Percentiles rank a stretch among this genome's conserved stretches.
phyloP scores from a whole-genome alignment of 2,797 vertebrate species.

The Novumbra hubbsi region DNA sequence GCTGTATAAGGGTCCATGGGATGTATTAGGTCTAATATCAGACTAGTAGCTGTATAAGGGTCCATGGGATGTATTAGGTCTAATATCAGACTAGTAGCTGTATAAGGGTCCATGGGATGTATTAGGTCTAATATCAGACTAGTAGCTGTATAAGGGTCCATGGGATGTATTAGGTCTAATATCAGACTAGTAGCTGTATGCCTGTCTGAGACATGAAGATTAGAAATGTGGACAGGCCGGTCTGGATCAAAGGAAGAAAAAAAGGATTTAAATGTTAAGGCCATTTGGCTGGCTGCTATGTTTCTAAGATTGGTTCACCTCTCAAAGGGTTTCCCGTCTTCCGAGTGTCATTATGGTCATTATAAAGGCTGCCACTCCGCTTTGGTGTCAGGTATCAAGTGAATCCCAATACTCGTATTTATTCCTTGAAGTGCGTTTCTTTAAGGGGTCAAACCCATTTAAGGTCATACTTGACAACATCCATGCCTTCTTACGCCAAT shows the following conservation, averaged over 20 bases:
- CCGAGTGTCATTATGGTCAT: slow-evolving; percentile 47
- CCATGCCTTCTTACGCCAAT: not conserved
- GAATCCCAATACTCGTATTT: not conserved
- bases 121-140: slow-evolving; percentile 53
- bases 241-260: slow-evolving; percentile 53
- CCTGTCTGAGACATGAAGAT: slow-evolving; percentile 2
- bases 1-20: too few relatives aligned
- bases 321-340: slow-evolving; percentile 54
- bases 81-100: slow-evolving; percentile 59
- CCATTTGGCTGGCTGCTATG: slow-evolving; percentile 61
- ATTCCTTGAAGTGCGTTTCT: not conserved
- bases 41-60: slow-evolving; percentile 30
- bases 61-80: too few relatives aligned
- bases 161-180: slow-evolving; percentile 43
- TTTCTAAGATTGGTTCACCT: slow-evolving; percentile 46
- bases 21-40: slow-evolving; percentile 52
- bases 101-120: not conserved
- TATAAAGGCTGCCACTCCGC: slow-evolving; percentile 57
- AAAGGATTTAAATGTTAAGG: slow-evolving; percentile 43
- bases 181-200: slow-evolving; percentile 44
- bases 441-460: slow-evolving; percentile 30
- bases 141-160: too few relatives aligned
- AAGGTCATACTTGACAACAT: not conserved
- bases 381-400: slow-evolving; percentile 55
- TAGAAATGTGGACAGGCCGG: slow-evolving; percentile 35